Percentiles rank a stretch among this genome's conserved stretches.
phyloP scores from a whole-genome alignment of 2,797 vertebrate genomes.

The Enteromius paludinosus region DNA sequence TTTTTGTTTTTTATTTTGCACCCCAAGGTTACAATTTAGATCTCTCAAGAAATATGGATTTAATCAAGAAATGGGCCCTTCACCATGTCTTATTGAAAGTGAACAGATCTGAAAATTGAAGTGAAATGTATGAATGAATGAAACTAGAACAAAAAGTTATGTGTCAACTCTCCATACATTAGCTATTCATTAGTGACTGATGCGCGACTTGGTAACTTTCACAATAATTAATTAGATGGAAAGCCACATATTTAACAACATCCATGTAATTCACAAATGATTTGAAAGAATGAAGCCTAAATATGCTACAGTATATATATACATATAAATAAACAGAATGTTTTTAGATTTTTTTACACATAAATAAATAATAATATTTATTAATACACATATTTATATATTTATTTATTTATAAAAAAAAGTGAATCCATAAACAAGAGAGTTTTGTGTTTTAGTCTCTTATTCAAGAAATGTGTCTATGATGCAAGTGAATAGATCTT shows the following conservation, averaged over 20 bases:
- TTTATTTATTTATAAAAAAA: neutral
- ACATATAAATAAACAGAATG: too few relatives aligned
- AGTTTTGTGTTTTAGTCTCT: neutral
- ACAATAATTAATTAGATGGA: conserved; percentile 21
- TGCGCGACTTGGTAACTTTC: neutral
- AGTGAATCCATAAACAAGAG: too few relatives aligned
- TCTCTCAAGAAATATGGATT: neutral
- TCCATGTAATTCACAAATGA: conserved; percentile 28
- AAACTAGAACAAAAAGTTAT: neutral
- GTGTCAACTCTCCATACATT: neutral
- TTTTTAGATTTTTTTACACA: too few relatives aligned
- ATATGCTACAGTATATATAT: neutral
- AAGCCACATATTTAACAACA: conserved; percentile 13
- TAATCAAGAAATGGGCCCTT: neutral
- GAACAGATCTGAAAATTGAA: neutral
- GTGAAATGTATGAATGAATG: neutral
- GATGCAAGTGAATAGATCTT: neutral
- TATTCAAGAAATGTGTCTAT: neutral
- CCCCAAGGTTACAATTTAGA: neutral
- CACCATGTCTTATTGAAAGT: neutral
- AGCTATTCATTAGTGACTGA: neutral
- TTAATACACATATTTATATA: too few relatives aligned
- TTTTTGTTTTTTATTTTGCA: neutral
- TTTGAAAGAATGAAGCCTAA: too few relatives aligned
- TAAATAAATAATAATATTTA: too few relatives aligned